Conservation (phyloP, 1,140 invertebrate genomes). For the Paraescarpia echinospica region DNA sequence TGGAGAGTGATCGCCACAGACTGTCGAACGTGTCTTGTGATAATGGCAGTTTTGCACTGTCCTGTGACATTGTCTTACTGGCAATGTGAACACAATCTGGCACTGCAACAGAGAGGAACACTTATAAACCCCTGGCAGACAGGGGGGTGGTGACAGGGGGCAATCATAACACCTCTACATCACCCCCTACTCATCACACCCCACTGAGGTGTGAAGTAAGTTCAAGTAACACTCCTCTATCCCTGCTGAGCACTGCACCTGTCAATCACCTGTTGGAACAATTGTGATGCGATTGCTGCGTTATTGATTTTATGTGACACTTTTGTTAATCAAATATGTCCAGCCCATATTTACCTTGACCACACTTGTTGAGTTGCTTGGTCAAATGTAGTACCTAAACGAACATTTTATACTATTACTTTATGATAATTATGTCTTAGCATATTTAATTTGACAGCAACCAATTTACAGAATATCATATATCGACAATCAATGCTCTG, state of each 20-base stretch:
- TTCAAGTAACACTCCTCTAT: not conserved
- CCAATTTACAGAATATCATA: too few relatives aligned
- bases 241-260: not conserved
- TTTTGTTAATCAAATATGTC: not conserved
- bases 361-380: not conserved
- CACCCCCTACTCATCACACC: not conserved
- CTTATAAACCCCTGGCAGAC: not conserved
- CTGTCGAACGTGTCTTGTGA: slow-evolving; percentile 52
- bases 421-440: not conserved
- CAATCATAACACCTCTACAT: not conserved
- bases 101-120: not conserved
- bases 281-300: not conserved
- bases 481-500: not conserved
- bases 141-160: not conserved
- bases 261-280: not conserved
- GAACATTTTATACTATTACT: not conserved
- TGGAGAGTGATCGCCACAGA: slow-evolving; percentile 44
- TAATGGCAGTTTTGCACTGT: slow-evolving; percentile 25
- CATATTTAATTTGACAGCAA: too few relatives aligned
- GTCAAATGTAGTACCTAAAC: not conserved
- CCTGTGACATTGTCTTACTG: not conserved
- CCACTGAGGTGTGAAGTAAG: not conserved
- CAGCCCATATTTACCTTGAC: not conserved
- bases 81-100: not conserved
- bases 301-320: not conserved